phyloP scores from a whole-genome alignment of 2,888 invertebrate species.

The Eilema depressum region DNA sequence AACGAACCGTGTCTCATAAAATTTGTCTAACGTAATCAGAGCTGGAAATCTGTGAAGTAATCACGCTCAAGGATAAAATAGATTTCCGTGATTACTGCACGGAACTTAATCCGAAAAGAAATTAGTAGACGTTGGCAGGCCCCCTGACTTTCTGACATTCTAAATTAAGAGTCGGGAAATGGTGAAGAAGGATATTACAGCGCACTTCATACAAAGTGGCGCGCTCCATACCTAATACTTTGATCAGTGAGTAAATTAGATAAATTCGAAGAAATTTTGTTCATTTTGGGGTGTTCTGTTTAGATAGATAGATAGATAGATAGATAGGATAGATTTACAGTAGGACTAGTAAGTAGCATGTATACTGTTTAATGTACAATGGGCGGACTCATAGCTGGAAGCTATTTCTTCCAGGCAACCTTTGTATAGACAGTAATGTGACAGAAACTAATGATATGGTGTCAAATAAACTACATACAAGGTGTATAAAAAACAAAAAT shows the following conservation, averaged over 20 bases:
- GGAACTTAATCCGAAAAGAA: conserved; percentile 37
- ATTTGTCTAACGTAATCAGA: conserved; percentile 15
- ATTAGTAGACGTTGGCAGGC: conserved; percentile 27
- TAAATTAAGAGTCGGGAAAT: conserved; percentile 8
- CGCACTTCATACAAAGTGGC: neutral
- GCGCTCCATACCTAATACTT: neutral
- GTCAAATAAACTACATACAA: no score
- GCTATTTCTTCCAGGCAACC: no score
- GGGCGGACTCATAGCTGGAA: no score
- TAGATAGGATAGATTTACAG: no score
- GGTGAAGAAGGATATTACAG: neutral
- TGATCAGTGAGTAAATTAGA: neutral
- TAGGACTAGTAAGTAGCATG: no score
- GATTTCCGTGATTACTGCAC: conserved; percentile 29
- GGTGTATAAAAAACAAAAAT: no score
- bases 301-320: no score
- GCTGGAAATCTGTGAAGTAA: conserved; percentile 17
- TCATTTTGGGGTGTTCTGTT: no score
- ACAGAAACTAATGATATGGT: no score
- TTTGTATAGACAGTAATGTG: no score
- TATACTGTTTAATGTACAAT: no score
- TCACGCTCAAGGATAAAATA: conserved; percentile 29
- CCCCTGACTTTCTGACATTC: conserved; percentile 25
- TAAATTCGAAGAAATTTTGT: no score
- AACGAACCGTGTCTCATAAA: conserved; percentile 16